Base-by-base conservation (phyloP, 2,888 invertebrate species). In the Cryptophagus acutangulus region DNA sequence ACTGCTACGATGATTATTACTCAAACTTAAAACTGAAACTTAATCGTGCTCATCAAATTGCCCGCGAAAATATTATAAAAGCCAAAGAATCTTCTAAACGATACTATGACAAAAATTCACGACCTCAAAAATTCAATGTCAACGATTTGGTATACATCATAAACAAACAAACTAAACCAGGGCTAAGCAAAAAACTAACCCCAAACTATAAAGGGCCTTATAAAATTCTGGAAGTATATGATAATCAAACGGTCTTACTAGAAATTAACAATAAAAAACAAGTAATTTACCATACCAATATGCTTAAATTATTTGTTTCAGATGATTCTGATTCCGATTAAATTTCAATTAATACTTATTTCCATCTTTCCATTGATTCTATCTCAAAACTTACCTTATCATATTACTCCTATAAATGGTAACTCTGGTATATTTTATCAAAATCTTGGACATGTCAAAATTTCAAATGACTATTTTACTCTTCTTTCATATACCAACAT, bases 241-340 rank as follows among this genome's bases (percentile, higher is more conserved):
- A 16, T 15, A 31, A 31, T 12, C 15, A 12, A 3, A 31, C 8
- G 8, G 31, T 31, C 2, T 4, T 31, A 3, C 9, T 31, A 31
- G 16, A 31, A 31, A 26, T 26, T 3, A 31, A 13, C 12, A 31
- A 31, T 15, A 13, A 12, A 15, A 31, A 31, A 31, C 3, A 4
- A 3, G 12, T 31, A 16, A 31, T 16, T 10, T 31, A 31, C 12
- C 31, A 31, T 15, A 31, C 14, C n/a, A 31, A 31, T 31, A 15
- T 31, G 16, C 31, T 31, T 8, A 31, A 31, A 31, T n/a, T 16
- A 9, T 31, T 31, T 13, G 31, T 31, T 31, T 12, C 31, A 31
- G 31, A 26, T 26, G 26, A n/a, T 6, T 6, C n/a, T 8, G 9
- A 26, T n/a, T n/a, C n/a, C n/a, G n/a, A n/a, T n/a, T n/a, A n/a